Conservation (phyloP, 2,797 vertebrate species). For the Silurus aristotelis region DNA sequence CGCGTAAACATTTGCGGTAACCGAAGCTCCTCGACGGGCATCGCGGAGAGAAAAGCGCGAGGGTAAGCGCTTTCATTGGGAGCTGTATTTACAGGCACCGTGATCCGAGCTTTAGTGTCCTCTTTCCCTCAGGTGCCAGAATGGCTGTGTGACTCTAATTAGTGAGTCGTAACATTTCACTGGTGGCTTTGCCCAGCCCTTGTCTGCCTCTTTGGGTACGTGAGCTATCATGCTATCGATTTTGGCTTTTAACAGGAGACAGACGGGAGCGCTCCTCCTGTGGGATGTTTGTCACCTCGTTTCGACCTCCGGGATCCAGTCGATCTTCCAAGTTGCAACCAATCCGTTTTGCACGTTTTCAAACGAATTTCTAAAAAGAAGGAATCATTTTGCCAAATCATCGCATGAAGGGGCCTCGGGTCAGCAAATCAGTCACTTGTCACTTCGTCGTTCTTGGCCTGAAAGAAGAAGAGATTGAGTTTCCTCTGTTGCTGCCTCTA, state of each 20-base stretch:
- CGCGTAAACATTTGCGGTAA: constrained; percentile 71
- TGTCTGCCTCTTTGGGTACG: constrained; percentile 37
- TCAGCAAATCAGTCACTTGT: neutral
- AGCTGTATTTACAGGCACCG: constrained; percentile 48
- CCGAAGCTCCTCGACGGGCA: constrained; percentile 59
- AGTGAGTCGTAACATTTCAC: constrained; percentile 55
- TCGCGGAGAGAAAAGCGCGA: constrained; percentile 56
- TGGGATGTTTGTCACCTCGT: constrained; percentile 24
- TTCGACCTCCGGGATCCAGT: constrained; percentile 48
- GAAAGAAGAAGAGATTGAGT: neutral
- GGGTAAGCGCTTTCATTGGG: constrained; percentile 60
- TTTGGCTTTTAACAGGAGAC: constrained; percentile 48
- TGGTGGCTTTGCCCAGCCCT: constrained; percentile 34
- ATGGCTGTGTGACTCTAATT: constrained; percentile 57
- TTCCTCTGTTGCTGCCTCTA: neutral
- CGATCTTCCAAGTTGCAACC: constrained; percentile 45
- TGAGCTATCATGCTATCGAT: constrained; percentile 50
- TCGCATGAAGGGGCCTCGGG: neutral
- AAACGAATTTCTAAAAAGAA: too few species aligned
- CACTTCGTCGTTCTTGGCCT: neutral
- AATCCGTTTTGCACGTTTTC: constrained; percentile 38
- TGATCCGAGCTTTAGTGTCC: constrained; percentile 40
- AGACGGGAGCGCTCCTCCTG: constrained; percentile 32
- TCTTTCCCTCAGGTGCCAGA: constrained; percentile 60
- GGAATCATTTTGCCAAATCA: neutral